A percentile compares a stretch with the other conserved stretches of the same genome.
phyloP scores from a whole-genome alignment of 2,113 vertebrate species.

The Lycocorax pyrrhopterus region DNA sequence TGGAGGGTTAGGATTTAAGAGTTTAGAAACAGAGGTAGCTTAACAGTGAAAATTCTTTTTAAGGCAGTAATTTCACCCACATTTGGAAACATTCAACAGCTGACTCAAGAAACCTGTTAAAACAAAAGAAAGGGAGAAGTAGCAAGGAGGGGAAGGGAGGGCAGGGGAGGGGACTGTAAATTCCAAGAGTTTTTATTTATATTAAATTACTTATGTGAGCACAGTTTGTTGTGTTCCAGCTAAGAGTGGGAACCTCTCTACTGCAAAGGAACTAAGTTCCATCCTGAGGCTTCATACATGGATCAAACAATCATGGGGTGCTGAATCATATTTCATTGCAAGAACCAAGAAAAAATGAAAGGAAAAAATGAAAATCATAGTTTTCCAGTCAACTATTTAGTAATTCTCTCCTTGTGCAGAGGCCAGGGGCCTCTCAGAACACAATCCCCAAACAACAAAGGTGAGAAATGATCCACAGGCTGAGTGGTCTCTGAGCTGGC shows the following conservation, averaged over 20 bases:
- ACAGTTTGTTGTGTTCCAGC: background rate
- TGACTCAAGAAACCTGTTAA: background rate
- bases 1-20: background rate
- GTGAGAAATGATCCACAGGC: background rate
- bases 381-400: background rate
- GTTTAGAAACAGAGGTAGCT: background rate
- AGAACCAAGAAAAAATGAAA: background rate
- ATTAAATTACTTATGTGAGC: background rate
- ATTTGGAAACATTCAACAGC: background rate
- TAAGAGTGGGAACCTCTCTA: background rate
- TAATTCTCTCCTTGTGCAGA: background rate
- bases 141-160: background rate
- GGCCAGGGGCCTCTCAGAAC: background rate
- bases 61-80: background rate
- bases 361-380: background rate
- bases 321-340: background rate
- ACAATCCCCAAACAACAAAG: background rate
- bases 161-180: background rate
- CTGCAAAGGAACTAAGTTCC: background rate
- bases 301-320: background rate
- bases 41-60: background rate
- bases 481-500: background rate
- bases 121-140: background rate
- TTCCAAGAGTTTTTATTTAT: background rate
- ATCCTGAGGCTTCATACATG: background rate